These are phyloP conservation scores for Diogma glabrata DNA, from an alignment of 2,888 invertebrate genomes.

Conservation along the genomic window DNA sequence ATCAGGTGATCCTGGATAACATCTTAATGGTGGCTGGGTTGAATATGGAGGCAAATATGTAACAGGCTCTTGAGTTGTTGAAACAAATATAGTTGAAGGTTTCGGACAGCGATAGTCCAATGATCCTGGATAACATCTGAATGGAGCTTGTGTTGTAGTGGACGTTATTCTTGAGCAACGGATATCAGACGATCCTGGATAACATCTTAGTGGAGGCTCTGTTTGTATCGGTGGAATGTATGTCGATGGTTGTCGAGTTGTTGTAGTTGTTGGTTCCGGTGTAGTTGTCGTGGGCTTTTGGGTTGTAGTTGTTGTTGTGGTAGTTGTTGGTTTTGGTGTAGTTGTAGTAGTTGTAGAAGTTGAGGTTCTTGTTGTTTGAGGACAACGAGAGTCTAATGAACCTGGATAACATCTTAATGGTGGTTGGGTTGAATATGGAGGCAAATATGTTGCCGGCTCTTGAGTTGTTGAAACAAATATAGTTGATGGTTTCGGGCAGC, in stretches of 20 bases:
- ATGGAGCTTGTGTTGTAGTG: too few species aligned
- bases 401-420: conserved; percentile 35
- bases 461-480: conserved; percentile 21
- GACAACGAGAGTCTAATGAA: conserved; percentile 28
- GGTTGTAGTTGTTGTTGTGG: conserved; percentile 22
- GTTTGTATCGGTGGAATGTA: too few species aligned
- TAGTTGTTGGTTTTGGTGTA: conserved; percentile 20
- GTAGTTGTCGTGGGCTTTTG: conserved; percentile 18
- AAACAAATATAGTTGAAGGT: too few species aligned
- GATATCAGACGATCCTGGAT: too few species aligned
- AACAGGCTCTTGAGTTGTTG: conserved; percentile 21
- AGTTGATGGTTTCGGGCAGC: conserved; percentile 26
- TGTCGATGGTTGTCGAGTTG: conserved; percentile 20
- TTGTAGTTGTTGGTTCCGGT: conserved; percentile 21
- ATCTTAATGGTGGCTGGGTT: conserved; percentile 16
- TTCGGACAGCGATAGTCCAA: too few species aligned
- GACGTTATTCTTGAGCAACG: too few species aligned
- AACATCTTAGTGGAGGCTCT: too few species aligned
- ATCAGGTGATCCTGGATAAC: conserved; percentile 26
- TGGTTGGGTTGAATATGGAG: conserved; percentile 19
- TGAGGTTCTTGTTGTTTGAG: too few species aligned
- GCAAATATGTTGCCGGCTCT: conserved; percentile 19
- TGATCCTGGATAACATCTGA: too few species aligned
- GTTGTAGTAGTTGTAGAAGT: background rate
- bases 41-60: conserved; percentile 9